A percentile compares a stretch with the other conserved stretches of the same genome.
These are phyloP conservation scores for Pristionchus fissidentatus DNA, from an alignment of 2,888 invertebrate species.

Conservation along the genomic window DNA sequence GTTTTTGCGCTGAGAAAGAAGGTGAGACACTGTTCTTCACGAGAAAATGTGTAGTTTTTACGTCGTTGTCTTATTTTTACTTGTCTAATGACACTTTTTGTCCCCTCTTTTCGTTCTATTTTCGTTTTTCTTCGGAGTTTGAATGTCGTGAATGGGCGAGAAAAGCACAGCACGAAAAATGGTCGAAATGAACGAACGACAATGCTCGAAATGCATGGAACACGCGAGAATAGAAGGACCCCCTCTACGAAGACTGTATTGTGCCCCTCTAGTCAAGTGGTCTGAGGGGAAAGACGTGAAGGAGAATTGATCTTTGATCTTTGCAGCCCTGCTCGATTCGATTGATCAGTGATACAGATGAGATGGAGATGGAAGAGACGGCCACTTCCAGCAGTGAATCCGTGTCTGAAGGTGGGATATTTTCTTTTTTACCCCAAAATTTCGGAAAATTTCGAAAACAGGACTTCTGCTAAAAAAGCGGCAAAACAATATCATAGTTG, in stretches of 20 bases:
- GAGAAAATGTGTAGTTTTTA: too few relatives aligned
- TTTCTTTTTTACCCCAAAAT: too few relatives aligned
- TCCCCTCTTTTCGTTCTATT: too few relatives aligned
- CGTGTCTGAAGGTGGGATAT: conserved; percentile 21
- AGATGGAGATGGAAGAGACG: conserved; percentile 9
- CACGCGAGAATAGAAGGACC: background rate
- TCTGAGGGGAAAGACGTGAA: background rate
- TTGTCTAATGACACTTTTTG: too few relatives aligned
- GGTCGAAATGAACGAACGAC: conserved; percentile 2
- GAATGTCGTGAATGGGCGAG: background rate
- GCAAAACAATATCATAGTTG: too few relatives aligned
- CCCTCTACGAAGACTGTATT: background rate
- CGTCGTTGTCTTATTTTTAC: too few relatives aligned
- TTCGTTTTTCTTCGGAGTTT: background rate
- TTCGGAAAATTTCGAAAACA: too few relatives aligned
- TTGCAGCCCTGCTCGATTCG: conserved; percentile 23
- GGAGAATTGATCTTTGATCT: conserved; percentile 39
- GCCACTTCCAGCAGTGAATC: conserved; percentile 2
- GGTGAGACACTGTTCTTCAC: conserved; percentile 20
- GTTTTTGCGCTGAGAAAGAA: conserved; percentile 38
- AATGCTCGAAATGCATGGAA: conserved; percentile 26
- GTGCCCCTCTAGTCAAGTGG: too few relatives aligned
- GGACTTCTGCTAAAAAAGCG: too few relatives aligned
- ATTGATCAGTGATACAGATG: conserved; percentile 19
- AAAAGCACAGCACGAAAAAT: background rate